Evolutionary conservation across 2,797 vertebrate species (phyloP), one percentile per base, ranked within the genome.

Genomic region (Notolepis coatsorum): DNA sequence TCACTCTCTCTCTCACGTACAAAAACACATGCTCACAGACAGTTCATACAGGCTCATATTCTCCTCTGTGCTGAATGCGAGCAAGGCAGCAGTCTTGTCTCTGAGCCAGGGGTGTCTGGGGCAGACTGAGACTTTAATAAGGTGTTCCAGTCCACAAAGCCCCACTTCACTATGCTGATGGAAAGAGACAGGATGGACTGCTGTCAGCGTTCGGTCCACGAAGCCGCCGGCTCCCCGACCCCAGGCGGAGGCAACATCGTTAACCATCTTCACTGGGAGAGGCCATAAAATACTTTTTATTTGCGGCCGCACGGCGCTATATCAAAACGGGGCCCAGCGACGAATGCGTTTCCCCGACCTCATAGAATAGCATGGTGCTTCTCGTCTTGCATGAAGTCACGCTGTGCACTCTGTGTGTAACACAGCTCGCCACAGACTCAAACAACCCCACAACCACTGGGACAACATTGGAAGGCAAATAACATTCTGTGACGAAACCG

Each of bases 121-220:
- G n/a, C n/a, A 70, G 33, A 64, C 64, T 69, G 31, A 46, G 56
- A 57, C 60, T 82, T 75, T 86, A 82, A 84, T 78, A 64, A 76
- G 62, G 66, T 69, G 72, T 81, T 84, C 45, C 60, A 64, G 55
- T 64, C 71, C 30, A 81, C 69, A 79, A 71, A 80, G 72, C 75
- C 62, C 3, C 3, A 42, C 51, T 65, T 77, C 71, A 67, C 51
- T 63, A 64, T 9, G 9, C 61, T 38, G 46, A 62, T 61, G 69
- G 74, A 61, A 76, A 17, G 77, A 80, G 65, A 21, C 43, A 47
- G 56, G 43, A 59, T 69, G 25, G 63, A 68, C 46, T 39, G 71
- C 64, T 71, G 71, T 76, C 69, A 71, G 57, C 58, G 35, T n/a
- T n/a, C n/a, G n/a, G n/a, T 65, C 57, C 54, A 31, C 45, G 25